Conservation (phyloP, 2,113 vertebrate species). For the Dasypus novemcinctus region DNA sequence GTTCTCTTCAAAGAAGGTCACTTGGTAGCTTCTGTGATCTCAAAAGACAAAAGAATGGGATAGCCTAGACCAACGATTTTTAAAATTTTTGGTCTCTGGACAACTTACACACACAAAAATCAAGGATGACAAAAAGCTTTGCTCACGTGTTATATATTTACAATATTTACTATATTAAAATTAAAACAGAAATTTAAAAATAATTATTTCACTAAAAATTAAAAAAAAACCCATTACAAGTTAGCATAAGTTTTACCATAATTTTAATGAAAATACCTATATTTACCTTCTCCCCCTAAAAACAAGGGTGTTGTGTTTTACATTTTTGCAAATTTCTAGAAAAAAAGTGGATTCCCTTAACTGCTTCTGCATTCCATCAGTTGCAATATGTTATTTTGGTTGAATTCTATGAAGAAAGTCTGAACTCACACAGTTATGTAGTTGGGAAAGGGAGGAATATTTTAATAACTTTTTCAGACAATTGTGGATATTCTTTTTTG, state of each 20-base stretch:
- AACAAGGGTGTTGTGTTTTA: background rate
- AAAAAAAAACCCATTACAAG: background rate
- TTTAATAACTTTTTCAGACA: background rate
- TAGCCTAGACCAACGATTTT: background rate
- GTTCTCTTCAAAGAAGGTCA: background rate
- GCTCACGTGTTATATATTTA: background rate
- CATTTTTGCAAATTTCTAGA: background rate
- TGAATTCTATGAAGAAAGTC: background rate
- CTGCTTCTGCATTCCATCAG: background rate
- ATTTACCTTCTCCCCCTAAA: background rate
- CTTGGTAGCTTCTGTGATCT: background rate
- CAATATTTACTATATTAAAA: background rate
- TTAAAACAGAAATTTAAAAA: background rate
- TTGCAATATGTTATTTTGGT: background rate
- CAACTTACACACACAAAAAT: background rate
- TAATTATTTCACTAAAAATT: background rate
- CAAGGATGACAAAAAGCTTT: background rate
- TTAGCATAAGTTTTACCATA: background rate
- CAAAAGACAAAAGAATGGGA: background rate
- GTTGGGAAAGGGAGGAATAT: background rate
- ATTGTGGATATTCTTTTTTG: background rate
- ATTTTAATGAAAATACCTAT: conserved; percentile 5
- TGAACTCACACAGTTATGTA: background rate
- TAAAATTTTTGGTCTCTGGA: background rate
- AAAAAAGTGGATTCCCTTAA: background rate